A percentile compares a stretch with the other conserved stretches of the same genome.
Conservation (phyloP, 1,140 invertebrate genomes). For the Platyscapa corneri region DNA sequence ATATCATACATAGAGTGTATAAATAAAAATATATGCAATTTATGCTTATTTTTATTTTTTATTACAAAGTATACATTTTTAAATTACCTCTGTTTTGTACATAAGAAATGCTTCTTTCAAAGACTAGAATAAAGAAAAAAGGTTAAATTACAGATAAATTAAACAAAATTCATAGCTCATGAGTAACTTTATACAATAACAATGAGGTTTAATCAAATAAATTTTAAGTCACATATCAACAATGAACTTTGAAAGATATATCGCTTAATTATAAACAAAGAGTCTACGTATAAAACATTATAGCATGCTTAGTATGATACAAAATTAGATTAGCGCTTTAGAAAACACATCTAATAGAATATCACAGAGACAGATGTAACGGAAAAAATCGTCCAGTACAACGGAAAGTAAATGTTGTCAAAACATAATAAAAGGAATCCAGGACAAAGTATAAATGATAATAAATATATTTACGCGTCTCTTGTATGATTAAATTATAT, state of each 20-base stretch:
- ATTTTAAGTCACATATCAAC: background rate
- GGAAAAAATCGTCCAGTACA: slow-evolving; percentile 64
- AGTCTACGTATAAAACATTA: slow-evolving; percentile 38
- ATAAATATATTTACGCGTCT: slow-evolving; percentile 24
- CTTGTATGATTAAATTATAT: slow-evolving; percentile 24
- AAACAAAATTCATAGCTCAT: slow-evolving; percentile 22
- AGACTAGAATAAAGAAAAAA: slow-evolving; percentile 23
- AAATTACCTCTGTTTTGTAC: slow-evolving; percentile 22
- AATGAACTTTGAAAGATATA: slow-evolving; percentile 22
- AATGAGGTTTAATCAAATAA: background rate
- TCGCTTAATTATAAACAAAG: slow-evolving; percentile 15
- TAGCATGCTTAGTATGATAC: slow-evolving; percentile 34
- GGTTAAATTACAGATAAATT: slow-evolving; percentile 1
- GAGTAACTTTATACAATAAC: background rate
- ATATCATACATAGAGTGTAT: slow-evolving; percentile 50
- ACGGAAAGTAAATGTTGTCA: slow-evolving; percentile 43
- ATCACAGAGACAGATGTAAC: slow-evolving; percentile 74
- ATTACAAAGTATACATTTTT: slow-evolving; percentile 1
- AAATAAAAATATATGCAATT: slow-evolving; percentile 53
- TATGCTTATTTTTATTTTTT: slow-evolving; percentile 32
- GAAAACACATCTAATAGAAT: slow-evolving; percentile 56
- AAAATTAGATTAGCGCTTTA: slow-evolving; percentile 39
- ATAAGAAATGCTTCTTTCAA: slow-evolving; percentile 21
- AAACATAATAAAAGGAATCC: slow-evolving; percentile 22
- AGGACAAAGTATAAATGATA: slow-evolving; percentile 16